A percentile compares a stretch with the other conserved stretches of the same genome.
Conservation (phyloP, 2,797 vertebrate species). For the Pelodytes ibericus region DNA sequence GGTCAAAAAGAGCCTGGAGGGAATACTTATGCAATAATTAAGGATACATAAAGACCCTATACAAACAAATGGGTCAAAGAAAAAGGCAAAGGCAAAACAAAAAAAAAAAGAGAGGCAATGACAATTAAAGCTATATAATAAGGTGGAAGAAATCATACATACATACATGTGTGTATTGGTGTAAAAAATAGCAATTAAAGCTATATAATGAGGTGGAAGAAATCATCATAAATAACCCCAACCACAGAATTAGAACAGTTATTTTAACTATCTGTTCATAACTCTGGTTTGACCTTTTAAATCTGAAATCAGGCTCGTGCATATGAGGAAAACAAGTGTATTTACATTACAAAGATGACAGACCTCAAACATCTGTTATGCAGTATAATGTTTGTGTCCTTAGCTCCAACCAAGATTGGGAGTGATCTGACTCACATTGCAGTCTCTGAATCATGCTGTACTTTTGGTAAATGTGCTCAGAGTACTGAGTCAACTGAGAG, state of each 20-base stretch:
- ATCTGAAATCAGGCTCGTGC: background rate
- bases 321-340: background rate
- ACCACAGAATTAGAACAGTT: background rate
- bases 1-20: too few species aligned
- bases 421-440: conserved; percentile 28
- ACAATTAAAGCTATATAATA: too few species aligned
- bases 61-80: too few species aligned
- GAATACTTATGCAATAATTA: too few species aligned
- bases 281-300: background rate
- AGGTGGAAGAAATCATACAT: too few species aligned
- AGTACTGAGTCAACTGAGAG: conserved; percentile 13
- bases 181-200: too few species aligned
- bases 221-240: too few species aligned
- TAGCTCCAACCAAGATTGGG: conserved; percentile 16
- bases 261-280: background rate
- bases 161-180: too few species aligned
- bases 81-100: too few species aligned
- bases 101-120: too few species aligned
- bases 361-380: conserved; percentile 22
- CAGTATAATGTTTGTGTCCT: conserved; percentile 16
- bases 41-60: too few species aligned
- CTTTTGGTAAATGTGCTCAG: conserved; percentile 22
- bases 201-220: too few species aligned
- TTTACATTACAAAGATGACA: conserved; percentile 19
- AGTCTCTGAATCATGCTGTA: conserved; percentile 26